phyloP scores from a whole-genome alignment of 2,113 vertebrate genomes.

The Otis tarda region DNA sequence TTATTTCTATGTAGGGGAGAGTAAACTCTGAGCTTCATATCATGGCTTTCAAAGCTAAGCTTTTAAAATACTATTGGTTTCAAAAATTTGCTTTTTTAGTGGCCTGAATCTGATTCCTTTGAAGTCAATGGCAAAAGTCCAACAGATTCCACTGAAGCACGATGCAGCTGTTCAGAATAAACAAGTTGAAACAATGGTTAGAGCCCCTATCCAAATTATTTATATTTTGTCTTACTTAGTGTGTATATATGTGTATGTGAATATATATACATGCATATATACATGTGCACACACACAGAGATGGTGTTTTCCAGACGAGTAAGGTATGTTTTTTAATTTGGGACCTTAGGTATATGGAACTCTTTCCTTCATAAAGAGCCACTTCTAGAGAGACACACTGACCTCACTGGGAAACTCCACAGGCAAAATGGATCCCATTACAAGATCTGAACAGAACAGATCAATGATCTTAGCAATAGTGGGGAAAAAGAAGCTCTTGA shows the following conservation, averaged over 20 bases:
- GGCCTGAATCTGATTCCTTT: conserved; percentile 4
- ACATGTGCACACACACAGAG: no score
- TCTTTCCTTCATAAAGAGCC: not conserved
- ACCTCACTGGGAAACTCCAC: not conserved
- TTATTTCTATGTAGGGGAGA: conserved; percentile 17
- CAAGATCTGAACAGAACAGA: not conserved
- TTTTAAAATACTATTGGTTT: conserved; percentile 16
- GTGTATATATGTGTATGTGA: not conserved
- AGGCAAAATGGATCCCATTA: not conserved
- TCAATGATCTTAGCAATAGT: not conserved
- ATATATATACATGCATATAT: not conserved
- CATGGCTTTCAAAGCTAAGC: conserved; percentile 24
- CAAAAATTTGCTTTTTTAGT: not conserved
- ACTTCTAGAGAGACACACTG: not conserved
- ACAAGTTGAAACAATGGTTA: not conserved
- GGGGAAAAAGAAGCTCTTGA: not conserved
- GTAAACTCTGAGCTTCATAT: conserved; percentile 19
- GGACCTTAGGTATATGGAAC: not conserved
- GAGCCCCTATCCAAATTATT: not conserved
- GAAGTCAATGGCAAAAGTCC: conserved; percentile 32
- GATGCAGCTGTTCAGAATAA: not conserved
- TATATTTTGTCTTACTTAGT: not conserved
- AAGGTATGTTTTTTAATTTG: not conserved
- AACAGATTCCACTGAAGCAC: not conserved
- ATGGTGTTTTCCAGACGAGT: not conserved